Base-by-base conservation (phyloP, 1,140 invertebrate species). In the Calycopis cecrops region DNA sequence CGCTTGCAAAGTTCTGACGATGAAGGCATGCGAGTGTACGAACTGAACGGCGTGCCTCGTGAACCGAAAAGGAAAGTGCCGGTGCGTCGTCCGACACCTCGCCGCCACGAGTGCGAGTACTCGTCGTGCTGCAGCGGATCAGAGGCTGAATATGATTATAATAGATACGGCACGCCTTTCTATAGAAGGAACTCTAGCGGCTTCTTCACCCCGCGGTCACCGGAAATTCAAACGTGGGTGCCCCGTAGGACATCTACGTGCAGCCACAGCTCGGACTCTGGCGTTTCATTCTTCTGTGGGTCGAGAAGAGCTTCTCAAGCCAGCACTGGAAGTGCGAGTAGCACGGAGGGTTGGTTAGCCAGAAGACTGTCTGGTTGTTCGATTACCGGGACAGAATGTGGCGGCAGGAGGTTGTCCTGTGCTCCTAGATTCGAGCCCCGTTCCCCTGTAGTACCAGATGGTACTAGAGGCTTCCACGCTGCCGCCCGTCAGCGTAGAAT, bases 401-500 rank as follows among this genome's bases (percentile, higher is more conserved):
- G 90, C 55, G 81, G 86, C 7, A 78, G 91, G 54, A 81, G 91
- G 60, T 2, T 89, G 85, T 50, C 90, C 76, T 72, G 74, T 60
- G 74, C 78, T 35, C 83, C 79, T 14, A 69, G 81, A 16, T 75
- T 72, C 44, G 83, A 87, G 57, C 88, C 95, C n/a, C 90, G 96
- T 35, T 89, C 94, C 77, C 96, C 95, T 0, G 90, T 91, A 55
- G 95, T 94, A 7, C 96, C 96, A 3, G 95, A 96, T 83, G 95
- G 95, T 17, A 94, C 94, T 18, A 90, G 91, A 49, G 96, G 96
- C 28, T 97, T 97, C 82, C 86, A 88, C 65, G 73, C 83, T n/a
- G 85, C 82, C 33, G 71, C 85, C 21, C 78, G 86, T 63, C 86
- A 88, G 70, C 84, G 87, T 35, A 73, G 86, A 65, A 88, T 88